Base-by-base conservation (phyloP, 2,888 invertebrate genomes). In the Physocephala rufipes region DNA sequence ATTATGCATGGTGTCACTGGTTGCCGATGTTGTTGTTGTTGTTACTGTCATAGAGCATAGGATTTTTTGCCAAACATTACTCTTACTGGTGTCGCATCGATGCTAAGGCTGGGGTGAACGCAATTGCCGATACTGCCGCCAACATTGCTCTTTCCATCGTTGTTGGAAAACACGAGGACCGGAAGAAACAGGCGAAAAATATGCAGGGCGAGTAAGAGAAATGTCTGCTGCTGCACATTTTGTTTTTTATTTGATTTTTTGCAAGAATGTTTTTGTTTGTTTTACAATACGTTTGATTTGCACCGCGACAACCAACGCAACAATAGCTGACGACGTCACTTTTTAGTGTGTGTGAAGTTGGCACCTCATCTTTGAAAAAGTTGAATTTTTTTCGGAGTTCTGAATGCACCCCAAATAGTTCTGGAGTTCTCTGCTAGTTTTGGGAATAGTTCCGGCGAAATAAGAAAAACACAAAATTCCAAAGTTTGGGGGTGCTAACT, bases 241-340 rank as follows among this genome's bases (percentile, higher is more conserved):
- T 47, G 7, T 4, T 64, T 21, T 63, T 45, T 36, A 12, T 62
- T 28, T 61, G 16, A 3, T 7, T 61, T 16, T 30, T 12, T 15
- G 13, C 49, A 3, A 19, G 2, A 24, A 19, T 2, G 3, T 16
- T 43, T 16, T 67, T 16, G 4, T 16, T 28, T 45, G 26, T 59
- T 24, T 61, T 26, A 28, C 49, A 36, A 53, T 53, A 61, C 49
- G 59, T 68, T 59, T 61, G 68, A 68, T 68, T 61, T 61, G 68
- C 68, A 49, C 61, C 47, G 43, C 47, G 45, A 4, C 36, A 36
- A 21, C 36, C 19, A 24, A 36, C 67, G 61, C 21, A 19, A 49
- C 5, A 19, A 26, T 19, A 58, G 49, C 49, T 55, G 49, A 49
- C 49, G 47, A 21, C 24, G 43, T 19, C 12, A 19, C 13, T 9